Conservation (phyloP, 2,888 invertebrate genomes). For the Halictus quadricinctus region DNA sequence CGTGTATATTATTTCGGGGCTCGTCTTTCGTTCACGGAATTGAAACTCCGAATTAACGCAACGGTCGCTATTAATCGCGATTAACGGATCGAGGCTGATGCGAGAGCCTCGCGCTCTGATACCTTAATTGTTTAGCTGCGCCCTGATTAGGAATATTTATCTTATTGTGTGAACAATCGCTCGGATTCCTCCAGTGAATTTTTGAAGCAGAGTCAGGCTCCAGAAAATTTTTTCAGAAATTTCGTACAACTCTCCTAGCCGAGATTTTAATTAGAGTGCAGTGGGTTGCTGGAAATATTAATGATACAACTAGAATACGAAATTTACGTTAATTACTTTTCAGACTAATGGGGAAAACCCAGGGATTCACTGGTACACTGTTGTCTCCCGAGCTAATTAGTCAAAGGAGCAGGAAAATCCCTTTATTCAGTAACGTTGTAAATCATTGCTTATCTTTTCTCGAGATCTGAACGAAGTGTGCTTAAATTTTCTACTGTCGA, state of each 20-base stretch:
- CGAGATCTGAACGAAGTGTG: background rate
- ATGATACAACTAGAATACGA: conserved; percentile 39
- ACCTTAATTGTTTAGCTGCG: background rate
- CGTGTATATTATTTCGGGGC: background rate
- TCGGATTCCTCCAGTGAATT: background rate
- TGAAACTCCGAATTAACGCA: background rate
- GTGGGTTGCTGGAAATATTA: conserved; percentile 31
- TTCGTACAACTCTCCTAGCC: background rate
- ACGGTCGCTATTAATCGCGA: background rate
- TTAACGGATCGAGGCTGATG: background rate
- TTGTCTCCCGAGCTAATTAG: conserved; percentile 21
- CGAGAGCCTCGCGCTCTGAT: background rate
- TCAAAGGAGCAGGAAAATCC: background rate
- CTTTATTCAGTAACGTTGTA: background rate
- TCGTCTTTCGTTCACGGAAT: background rate
- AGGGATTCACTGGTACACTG: conserved; percentile 7
- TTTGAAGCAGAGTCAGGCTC: background rate
- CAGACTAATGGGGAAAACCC: background rate
- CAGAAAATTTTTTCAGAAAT: background rate
- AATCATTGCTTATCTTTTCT: background rate
- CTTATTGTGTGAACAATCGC: background rate
- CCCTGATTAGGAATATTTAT: background rate
- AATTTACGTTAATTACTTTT: conserved; percentile 44
- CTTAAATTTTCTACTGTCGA: background rate
- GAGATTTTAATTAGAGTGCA: conserved; percentile 33